A percentile compares a stretch with the other conserved stretches of the same genome.
Evolutionary conservation across 1,140 invertebrate genomes (phyloP).

Genomic region (Trichonephila clavipes): DNA sequence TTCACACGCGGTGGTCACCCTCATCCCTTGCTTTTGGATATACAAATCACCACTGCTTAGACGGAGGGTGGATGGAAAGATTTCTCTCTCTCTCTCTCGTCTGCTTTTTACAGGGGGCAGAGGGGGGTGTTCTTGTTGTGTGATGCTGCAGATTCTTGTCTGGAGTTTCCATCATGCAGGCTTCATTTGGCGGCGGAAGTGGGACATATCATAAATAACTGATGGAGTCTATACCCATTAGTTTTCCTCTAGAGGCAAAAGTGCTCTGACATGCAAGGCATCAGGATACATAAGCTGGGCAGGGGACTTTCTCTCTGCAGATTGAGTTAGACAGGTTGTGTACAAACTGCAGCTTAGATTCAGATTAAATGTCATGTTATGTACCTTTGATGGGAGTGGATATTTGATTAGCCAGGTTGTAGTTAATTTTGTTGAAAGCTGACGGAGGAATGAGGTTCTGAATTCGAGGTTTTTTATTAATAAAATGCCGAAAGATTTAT

Average conservation of each 20-base stretch:
- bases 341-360: not conserved
- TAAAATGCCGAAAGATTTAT: too few relatives aligned
- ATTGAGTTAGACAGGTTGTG: conserved; percentile 53
- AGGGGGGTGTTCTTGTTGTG: not conserved
- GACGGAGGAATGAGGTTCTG: too few relatives aligned
- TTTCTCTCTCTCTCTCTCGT: not conserved
- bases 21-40: conserved; percentile 34
- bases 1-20: conserved; percentile 62
- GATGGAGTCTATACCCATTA: conserved; percentile 36
- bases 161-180: conserved; percentile 54
- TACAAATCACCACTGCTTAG: conserved; percentile 52
- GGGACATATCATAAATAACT: conserved; percentile 68
- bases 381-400: not conserved
- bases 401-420: not conserved
- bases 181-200: conserved; percentile 41
- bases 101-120: not conserved
- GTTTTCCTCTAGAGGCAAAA: not conserved
- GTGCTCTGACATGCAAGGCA: conserved; percentile 31
- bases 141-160: conserved; percentile 10
- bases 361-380: not conserved
- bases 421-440: too few relatives aligned
- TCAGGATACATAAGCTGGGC: conserved; percentile 33
- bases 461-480: too few relatives aligned
- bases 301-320: not conserved
- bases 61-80: not conserved